Percentiles rank a stretch among this genome's conserved stretches.
phyloP scores from a whole-genome alignment of 2,888 invertebrate species.

The Synergus laeviventris region DNA sequence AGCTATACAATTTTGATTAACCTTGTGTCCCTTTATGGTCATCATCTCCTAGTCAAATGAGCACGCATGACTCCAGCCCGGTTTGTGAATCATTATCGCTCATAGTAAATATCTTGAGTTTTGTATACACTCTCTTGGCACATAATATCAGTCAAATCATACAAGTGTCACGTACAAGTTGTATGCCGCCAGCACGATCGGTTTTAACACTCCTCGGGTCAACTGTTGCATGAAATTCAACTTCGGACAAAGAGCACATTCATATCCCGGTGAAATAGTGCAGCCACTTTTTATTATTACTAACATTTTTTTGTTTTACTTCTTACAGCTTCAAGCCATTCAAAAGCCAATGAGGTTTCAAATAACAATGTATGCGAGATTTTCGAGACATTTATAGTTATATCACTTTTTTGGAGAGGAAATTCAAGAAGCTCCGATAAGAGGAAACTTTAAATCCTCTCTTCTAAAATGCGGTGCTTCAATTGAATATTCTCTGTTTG shows the following conservation, averaged over 20 bases:
- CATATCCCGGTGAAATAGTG: not conserved
- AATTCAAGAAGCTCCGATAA: no score
- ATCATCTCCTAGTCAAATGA: not conserved
- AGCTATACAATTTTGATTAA: not conserved
- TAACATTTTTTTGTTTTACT: no score
- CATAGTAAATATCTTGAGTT: not conserved
- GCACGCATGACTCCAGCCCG: not conserved
- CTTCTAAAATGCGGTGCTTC: no score
- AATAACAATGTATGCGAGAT: no score
- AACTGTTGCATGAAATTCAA: conserved; percentile 7
- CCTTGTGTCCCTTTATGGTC: not conserved
- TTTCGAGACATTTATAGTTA: no score
- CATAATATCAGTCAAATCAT: not conserved
- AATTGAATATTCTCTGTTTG: no score
- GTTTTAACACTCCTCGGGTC: not conserved
- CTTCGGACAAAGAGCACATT: not conserved
- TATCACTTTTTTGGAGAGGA: no score
- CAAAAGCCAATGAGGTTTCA: no score
- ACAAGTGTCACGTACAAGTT: not conserved
- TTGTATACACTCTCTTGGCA: not conserved
- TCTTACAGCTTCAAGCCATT: no score
- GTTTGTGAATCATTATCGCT: not conserved
- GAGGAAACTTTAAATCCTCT: no score
- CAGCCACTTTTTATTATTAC: no score
- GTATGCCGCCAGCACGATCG: not conserved